Base-by-base conservation (phyloP, 2,113 vertebrate species). In the Turdus rufiventris region DNA sequence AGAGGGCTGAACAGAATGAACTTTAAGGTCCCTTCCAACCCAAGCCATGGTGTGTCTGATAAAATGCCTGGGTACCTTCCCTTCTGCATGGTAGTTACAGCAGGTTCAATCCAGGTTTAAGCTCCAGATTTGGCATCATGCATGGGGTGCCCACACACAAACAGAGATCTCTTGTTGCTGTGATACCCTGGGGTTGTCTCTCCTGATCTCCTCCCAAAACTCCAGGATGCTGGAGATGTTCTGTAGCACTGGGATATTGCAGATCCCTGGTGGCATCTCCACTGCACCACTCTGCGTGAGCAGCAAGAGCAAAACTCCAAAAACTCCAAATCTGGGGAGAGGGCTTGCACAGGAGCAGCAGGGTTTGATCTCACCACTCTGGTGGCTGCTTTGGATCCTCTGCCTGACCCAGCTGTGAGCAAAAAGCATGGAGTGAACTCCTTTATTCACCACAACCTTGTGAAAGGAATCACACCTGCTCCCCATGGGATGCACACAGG, bases 61-160 rank as follows among this genome's bases (percentile, higher is more conserved):
- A 16, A 58, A 63, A 50, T 29, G 24, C 5, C 34, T 26, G 34
- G 9, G 34, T 12, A 4, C 18, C 10, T 54, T 33, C 43, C 67
- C 45, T 62, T 82, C 18, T 21, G 12, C 9, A 11, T 8, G 4
- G 40, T 29, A 40, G 7, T 11, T 16, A 25, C 20, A 18, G 29
- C 2, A 23, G 7, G 12, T 25, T 75, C 40, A 43, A 20, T 20
- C 26, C 71, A 78, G 48, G 13, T 56, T 70, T 51, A 6, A 51
- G 16, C 26, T 88, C 18, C 33, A 63, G 26, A 29, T 67, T 51
- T 83, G 62, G 29, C 38, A 63, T 25, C 15, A 3, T 18, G 33
- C 15, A 3, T 18, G 33, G 34, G 10, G 21, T 5, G 6, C 7
- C 29, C 2, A 0, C 5, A 50, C 33, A 87, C 9, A 79, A 6